Evolutionary conservation across 2,797 vertebrate genomes (phyloP).

Genomic region (Platyrinchus mystaceus): DNA sequence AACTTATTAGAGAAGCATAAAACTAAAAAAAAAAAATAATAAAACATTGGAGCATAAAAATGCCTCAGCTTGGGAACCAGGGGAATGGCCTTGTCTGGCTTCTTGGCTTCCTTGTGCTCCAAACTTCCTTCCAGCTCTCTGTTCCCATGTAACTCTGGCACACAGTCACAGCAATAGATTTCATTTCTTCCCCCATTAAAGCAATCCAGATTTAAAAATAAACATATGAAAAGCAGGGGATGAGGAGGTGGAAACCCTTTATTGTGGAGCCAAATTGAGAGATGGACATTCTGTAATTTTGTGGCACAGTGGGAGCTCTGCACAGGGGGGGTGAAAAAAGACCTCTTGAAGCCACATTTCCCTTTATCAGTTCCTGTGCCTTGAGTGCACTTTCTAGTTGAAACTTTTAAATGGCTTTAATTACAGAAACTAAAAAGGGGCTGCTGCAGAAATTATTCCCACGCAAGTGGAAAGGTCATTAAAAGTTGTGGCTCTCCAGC

Average conservation of each 20-base stretch:
- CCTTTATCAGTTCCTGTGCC: slow-evolving; percentile 30
- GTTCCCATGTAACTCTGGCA: not conserved
- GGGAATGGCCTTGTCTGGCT: not conserved
- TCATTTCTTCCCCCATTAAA: not conserved
- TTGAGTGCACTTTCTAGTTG: slow-evolving; percentile 50
- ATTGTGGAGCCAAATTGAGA: slow-evolving; percentile 53
- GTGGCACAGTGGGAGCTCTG: slow-evolving; percentile 52
- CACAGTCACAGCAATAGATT: not conserved
- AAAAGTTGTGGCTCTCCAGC: not conserved
- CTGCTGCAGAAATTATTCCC: not conserved
- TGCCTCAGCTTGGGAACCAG: not conserved
- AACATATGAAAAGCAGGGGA: slow-evolving; percentile 3
- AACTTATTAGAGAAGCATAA: not conserved
- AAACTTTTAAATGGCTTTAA: slow-evolving; percentile 63
- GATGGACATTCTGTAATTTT: slow-evolving; percentile 61
- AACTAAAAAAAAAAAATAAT: not conserved
- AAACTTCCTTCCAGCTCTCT: not conserved
- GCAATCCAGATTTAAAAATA: slow-evolving; percentile 26
- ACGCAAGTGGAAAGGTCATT: slow-evolving; percentile 9
- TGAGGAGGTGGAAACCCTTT: slow-evolving; percentile 52
- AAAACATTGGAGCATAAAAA: not conserved
- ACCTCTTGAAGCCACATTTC: slow-evolving; percentile 28
- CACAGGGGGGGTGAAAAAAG: not conserved
- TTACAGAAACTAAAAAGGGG: slow-evolving; percentile 33
- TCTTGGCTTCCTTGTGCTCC: not conserved